Evolutionary conservation across 2,888 invertebrate genomes (phyloP), one percentile per base, ranked within the genome.

Genomic region (Cyrtodaria siliqua): DNA sequence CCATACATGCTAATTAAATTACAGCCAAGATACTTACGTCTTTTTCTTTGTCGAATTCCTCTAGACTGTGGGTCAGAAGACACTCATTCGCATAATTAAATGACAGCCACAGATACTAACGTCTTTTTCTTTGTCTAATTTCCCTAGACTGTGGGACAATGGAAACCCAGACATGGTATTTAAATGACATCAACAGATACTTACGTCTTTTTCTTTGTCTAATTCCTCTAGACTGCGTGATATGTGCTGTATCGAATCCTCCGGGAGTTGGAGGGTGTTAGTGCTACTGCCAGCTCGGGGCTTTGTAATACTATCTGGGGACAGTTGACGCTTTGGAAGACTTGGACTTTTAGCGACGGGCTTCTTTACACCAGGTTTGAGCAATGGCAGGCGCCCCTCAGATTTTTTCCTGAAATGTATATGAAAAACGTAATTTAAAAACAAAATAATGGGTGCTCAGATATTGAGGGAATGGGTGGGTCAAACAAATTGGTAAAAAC

Each of bases 401-500:
- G 87, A 87, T 76, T 87, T 88, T 79, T 85, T 88, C 87, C 87
- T 88, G 78, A 23, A 80, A 80, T n/a, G n/a, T n/a, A n/a, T n/a
- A n/a, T n/a, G n/a, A n/a, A n/a, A n/a, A n/a, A n/a, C n/a, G n/a
- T n/a, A n/a, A n/a, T n/a, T n/a, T n/a, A n/a, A n/a, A n/a, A n/a
- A n/a, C n/a, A n/a, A n/a, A n/a, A n/a, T n/a, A n/a, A n/a, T n/a
- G n/a, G n/a, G n/a, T n/a, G n/a, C n/a, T n/a, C n/a, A n/a, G n/a
- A n/a, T n/a, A n/a, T n/a, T n/a, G n/a, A n/a, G n/a, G n/a, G n/a
- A n/a, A n/a, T n/a, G n/a, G n/a, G n/a, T n/a, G n/a, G n/a, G n/a
- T n/a, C n/a, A n/a, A n/a, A n/a, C n/a, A n/a, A n/a, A n/a, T n/a
- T n/a, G n/a, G n/a, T n/a, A n/a, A n/a, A n/a, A n/a, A n/a, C n/a